Percentiles rank a stretch among this genome's conserved stretches.
These are phyloP conservation scores for Gallinago media DNA, from an alignment of 2,113 vertebrate genomes.

Conservation along the genomic window DNA sequence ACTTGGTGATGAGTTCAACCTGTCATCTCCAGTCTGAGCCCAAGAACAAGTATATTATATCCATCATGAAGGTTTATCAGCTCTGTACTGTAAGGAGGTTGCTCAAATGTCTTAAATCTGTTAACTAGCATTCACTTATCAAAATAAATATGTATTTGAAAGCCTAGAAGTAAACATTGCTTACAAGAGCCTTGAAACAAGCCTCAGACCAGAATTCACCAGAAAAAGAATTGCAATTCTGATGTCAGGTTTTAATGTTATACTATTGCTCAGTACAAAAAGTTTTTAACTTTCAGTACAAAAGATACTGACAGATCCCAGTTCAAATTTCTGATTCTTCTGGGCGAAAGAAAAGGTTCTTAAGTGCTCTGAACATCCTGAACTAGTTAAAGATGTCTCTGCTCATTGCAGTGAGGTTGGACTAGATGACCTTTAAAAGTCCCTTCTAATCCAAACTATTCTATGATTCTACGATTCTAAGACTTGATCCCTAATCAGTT, in stretches of 20 bases:
- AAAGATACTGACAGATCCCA: not conserved
- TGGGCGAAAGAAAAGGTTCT: not conserved
- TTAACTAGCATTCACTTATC: not conserved
- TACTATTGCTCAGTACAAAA: not conserved
- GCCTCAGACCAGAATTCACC: not conserved
- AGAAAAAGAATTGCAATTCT: not conserved
- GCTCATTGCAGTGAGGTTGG: not conserved
- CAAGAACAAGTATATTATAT: not conserved
- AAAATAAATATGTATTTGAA: not conserved
- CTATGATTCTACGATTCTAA: not conserved
- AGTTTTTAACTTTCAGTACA: fast-evolving
- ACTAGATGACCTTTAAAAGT: not conserved
- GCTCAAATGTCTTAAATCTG: not conserved
- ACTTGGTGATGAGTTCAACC: not conserved
- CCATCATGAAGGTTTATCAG: not conserved
- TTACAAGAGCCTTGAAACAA: not conserved
- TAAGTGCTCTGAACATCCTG: not conserved
- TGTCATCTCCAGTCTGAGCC: not conserved
- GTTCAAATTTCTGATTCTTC: not conserved
- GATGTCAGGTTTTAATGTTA: not conserved
- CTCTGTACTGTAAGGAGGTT: not conserved
- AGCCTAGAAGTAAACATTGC: not conserved
- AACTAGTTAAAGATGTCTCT: not conserved
- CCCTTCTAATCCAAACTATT: not conserved
- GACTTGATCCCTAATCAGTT: not conserved